Evolutionary conservation across 1,140 invertebrate genomes (phyloP), one percentile per base, ranked within the genome.

Genomic region (Calephelis nemesis): DNA sequence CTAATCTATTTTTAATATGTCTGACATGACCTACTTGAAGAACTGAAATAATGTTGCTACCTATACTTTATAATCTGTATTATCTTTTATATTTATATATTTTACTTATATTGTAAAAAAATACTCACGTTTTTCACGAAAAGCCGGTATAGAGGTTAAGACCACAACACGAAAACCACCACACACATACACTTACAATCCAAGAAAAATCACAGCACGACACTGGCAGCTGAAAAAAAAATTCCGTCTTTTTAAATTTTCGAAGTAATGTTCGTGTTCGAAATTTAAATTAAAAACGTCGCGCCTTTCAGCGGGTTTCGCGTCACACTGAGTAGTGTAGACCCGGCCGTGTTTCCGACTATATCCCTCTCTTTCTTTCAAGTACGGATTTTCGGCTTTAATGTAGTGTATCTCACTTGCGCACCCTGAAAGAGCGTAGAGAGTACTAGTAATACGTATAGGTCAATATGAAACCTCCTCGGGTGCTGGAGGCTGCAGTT

Each of bases 401-500:
- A 66, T 30, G 62, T 75, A 39, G 39, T 60, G 47, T 62, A 15
- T 88, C 86, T 74, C 79, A 45, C 75, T 90, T 82, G 47, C 77
- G 75, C 88, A 73, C 63, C 80, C 85, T 87, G 84, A 90, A 90
- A 87, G 82, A 81, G 85, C 81, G 74, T 81, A 83, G 87, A 83
- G 81, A 83, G 81, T 86, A 79, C 79, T 88, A 83, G 83, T 89
- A 87, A 85, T 90, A 90, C 83, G 88, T 90, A 90, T 90, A 90
- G 88, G 88, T 90, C 88, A 90, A 90, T 90, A 90, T 88, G 83
- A 90, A 87, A 86, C 82, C 86, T 88, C 79, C 84, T 88, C 86
- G 86, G 85, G 79, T 81, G 75, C 84, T 87, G 88, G 85, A 90
- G 82, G 88, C 88, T 90, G 88, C 80, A 85, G 77, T 85, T 87